Base-by-base conservation (phyloP, 2,888 invertebrate species). In the Chymomyza caudatula region DNA sequence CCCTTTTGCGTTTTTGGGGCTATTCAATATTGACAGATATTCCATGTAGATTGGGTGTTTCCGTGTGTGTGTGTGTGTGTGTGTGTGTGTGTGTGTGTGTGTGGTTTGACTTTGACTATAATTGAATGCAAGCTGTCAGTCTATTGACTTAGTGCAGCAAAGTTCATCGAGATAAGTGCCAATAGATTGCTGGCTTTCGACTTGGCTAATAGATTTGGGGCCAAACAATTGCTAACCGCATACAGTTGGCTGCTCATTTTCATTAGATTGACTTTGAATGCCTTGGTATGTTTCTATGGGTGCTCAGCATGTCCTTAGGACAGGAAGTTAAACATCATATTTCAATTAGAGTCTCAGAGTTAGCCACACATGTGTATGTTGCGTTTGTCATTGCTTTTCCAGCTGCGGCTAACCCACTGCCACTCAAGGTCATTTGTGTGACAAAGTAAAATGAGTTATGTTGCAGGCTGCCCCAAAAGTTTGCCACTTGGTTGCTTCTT, bases 301-400 rank as follows among this genome's bases (percentile, higher is more conserved):
- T 54, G 6, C 37, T 29, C 55, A 51, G 58, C 51, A n/a, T 20
- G 23, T 56, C n/a, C n/a, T n/a, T n/a, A n/a, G n/a, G n/a, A n/a
- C 71, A 61, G 72, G 67, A 75, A 75, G 77, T 74, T 71, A 67
- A 67, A 65, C 19, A 44, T 20, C 63, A 44, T 70, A 70, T 73
- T 76, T 70, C 76, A 76, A 76, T 76, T 76, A 73, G 57, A 19
- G 15, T 37, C 4, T 6, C 4, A 15, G 2, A 17, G 47, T n/a
- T n/a, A 1, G 17, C 5, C 2, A 15, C 47, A 2, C 47, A n/a
- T n/a, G n/a, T n/a, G n/a, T n/a, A n/a, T n/a, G n/a, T n/a, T n/a
- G n/a, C n/a, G n/a, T n/a, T n/a, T n/a, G n/a, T n/a, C n/a, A n/a
- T n/a, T n/a, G n/a, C n/a, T n/a, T n/a, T n/a, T n/a, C n/a, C n/a